A percentile compares a stretch with the other conserved stretches of the same genome.
phyloP scores from a whole-genome alignment of 35 echinoderm and acorn worm species.

The Chiridota heheva region DNA sequence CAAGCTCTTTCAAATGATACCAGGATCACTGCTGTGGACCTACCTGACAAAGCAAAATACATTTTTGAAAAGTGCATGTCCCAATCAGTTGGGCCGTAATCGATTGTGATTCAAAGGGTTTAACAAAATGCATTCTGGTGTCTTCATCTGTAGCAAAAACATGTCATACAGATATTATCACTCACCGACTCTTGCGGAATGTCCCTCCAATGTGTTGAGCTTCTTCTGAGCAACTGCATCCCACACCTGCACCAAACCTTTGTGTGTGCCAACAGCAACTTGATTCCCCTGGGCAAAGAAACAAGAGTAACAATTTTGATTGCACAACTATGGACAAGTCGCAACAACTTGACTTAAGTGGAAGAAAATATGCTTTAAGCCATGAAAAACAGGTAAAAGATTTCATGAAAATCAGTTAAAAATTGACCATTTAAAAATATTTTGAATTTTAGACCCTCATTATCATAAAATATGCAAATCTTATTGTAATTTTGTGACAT shows the following conservation, averaged over 20 bases:
- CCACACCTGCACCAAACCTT: conserved; percentile 97
- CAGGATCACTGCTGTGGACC: no score
- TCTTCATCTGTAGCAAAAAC: neutral
- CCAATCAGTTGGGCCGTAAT: no score
- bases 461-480: no score
- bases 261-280: conserved; percentile 96
- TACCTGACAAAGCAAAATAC: no score
- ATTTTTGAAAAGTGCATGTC: no score
- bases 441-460: no score
- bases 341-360: no score
- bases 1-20: no score
- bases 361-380: no score
- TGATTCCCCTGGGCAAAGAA: conserved; percentile 67
- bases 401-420: neutral
- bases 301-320: neutral
- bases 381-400: neutral
- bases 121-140: neutral
- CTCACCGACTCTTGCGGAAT: conserved; percentile 97
- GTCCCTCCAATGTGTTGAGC: conserved; percentile 82
- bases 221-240: conserved; percentile 86
- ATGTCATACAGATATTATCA: neutral
- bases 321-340: no score
- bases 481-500: no score
- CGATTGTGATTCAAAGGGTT: no score
- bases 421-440: neutral